Evolutionary conservation across 23 tunicate species (phyloP), one percentile per base, ranked within the genome.

Genomic region (Trididemnum clinides): DNA sequence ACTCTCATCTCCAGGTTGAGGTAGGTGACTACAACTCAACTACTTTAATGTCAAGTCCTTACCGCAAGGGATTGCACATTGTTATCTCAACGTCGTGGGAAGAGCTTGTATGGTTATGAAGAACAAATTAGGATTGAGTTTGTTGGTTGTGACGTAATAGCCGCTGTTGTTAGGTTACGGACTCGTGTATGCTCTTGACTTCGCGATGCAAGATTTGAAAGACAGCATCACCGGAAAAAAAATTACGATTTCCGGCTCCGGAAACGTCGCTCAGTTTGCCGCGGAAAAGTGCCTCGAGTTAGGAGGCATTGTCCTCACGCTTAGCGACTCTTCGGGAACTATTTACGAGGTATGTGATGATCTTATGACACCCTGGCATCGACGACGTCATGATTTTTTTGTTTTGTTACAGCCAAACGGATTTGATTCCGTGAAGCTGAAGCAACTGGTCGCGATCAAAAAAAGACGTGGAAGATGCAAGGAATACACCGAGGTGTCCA

Each of bases 191-290:
- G 95, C 97, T 28, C 82, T 97, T 32, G 92, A 92, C 22, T 92
- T 82, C 83, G 97, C 97, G 34, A 74, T 90, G 64, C 77, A 85
- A 6, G 99, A 97, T 1, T 30, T 36, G 4, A 82, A 83, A 22
- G 97, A 88, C 44, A 33, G 80, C 25, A 58, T 97, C 20, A 33
- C 39, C 57, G 97, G 99, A 12, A 97, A 97, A 78, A 92, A 89
- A 63, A 90, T 97, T 37, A 83, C 93, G 7, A 71, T 97, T 7
- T 97, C 99, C 3, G 99, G 99, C 19, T 97, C 99, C 0, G 99
- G 99, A 51, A 97, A 97, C 50, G 99, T 97, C 12, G 99, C 99
- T 19, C 95, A 85, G 63, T 92, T 88, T 50, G 99, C 99, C n/a
- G 99, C 99, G 1, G 95, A 91, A 70, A 97, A 97, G 75, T 88